Evolutionary conservation across 2,888 invertebrate genomes (phyloP).

Genomic region (Keiferia lycopersicella): DNA sequence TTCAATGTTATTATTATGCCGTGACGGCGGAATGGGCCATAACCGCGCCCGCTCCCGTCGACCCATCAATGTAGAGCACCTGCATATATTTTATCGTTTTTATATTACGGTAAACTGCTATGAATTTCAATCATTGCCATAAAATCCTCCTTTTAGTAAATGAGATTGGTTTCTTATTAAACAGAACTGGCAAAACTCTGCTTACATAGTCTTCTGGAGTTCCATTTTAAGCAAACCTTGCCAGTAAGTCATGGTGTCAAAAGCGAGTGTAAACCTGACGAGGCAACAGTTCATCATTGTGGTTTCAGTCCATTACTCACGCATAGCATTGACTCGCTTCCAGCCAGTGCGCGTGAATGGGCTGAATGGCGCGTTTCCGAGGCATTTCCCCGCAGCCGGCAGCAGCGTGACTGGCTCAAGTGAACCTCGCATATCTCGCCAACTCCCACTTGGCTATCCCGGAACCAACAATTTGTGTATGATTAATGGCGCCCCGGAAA

Average conservation of each 20-base stretch:
- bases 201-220: neutral
- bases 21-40: conserved; percentile 33
- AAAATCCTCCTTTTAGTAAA: neutral
- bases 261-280: neutral
- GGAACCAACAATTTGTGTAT: conserved; percentile 60
- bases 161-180: neutral
- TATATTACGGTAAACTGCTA: conserved; percentile 14
- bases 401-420: conserved; percentile 64
- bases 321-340: conserved; percentile 20
- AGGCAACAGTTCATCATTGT: conserved; percentile 33
- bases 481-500: conserved; percentile 57
- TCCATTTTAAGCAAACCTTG: neutral
- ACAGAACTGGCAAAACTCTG: neutral
- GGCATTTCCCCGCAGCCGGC: conserved; percentile 40
- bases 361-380: conserved; percentile 40
- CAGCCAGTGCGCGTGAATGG: conserved; percentile 38
- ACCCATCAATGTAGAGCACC: conserved; percentile 38
- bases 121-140: conserved; percentile 23
- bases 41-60: conserved; percentile 32
- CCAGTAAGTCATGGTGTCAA: neutral
- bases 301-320: conserved; percentile 32
- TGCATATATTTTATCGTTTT: conserved; percentile 19
- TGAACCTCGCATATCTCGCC: conserved; percentile 56
- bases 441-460: conserved; percentile 29
- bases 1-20: conserved; percentile 62